Percentiles rank a stretch among this genome's conserved stretches.
Conservation (phyloP, 2,797 vertebrate species). For the Mus spretus region DNA sequence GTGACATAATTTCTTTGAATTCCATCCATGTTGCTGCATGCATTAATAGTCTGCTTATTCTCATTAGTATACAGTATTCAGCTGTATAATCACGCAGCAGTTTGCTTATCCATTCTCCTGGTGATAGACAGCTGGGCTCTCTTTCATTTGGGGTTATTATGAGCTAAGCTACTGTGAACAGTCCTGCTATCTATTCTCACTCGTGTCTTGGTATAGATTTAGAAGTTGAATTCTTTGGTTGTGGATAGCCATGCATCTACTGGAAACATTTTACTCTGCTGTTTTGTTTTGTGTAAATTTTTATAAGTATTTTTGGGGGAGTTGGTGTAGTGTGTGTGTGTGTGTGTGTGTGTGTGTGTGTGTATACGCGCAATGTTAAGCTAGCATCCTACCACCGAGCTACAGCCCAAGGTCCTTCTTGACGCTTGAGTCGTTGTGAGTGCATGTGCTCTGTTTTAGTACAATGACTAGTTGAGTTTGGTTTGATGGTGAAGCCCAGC, state of each 20-base stretch:
- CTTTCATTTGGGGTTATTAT: neutral
- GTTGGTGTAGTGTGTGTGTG: constrained; percentile 15
- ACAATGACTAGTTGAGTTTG: constrained; percentile 34
- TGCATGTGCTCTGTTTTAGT: neutral
- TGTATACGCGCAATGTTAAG: neutral
- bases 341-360: neutral
- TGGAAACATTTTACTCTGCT: constrained; percentile 24
- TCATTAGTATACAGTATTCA: neutral
- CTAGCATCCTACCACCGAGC: neutral
- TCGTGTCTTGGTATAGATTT: constrained; percentile 38
- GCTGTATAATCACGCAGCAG: neutral
- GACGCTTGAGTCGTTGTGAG: neutral
- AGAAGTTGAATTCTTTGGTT: constrained; percentile 39
- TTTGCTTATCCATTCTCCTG: neutral
- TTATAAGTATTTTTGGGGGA: constrained; percentile 14
- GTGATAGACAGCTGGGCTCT: neutral
- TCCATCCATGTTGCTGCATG: neutral
- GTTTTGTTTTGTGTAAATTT: neutral
- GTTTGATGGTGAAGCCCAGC: constrained; percentile 51
- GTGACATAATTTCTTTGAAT: neutral
- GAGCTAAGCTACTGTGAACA: neutral
- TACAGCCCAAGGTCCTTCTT: neutral
- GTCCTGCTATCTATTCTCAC: neutral
- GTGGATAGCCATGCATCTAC: neutral
- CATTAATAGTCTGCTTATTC: neutral